phyloP scores from a whole-genome alignment of 2,797 vertebrate genomes.

The Alauda arvensis region DNA sequence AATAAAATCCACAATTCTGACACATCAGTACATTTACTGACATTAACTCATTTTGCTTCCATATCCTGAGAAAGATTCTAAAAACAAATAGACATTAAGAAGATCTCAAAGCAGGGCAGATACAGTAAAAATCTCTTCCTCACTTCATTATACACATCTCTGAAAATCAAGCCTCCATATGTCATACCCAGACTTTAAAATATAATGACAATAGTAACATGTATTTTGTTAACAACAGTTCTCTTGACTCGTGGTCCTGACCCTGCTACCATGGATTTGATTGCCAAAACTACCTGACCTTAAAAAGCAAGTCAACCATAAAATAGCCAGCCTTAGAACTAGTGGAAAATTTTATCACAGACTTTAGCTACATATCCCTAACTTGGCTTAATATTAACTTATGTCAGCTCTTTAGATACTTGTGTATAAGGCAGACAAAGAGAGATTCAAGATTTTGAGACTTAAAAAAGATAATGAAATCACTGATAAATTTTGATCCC shows the following conservation, averaged over 20 bases:
- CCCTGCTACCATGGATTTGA: background rate
- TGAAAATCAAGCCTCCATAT: slow-evolving; percentile 46
- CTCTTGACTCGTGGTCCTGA: background rate
- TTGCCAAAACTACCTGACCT: background rate
- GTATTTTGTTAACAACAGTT: slow-evolving; percentile 10
- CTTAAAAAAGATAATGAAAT: background rate
- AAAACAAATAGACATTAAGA: slow-evolving; percentile 35
- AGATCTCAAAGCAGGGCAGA: slow-evolving; percentile 29
- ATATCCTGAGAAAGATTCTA: slow-evolving; percentile 45
- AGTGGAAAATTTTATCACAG: background rate
- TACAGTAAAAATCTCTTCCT: slow-evolving; percentile 48
- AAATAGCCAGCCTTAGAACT: background rate
- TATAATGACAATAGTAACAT: background rate
- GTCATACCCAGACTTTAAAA: background rate
- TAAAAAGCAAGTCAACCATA: background rate
- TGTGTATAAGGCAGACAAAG: background rate
- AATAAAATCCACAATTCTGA: slow-evolving; percentile 56
- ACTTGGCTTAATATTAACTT: background rate
- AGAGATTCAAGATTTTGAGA: background rate
- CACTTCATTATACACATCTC: background rate
- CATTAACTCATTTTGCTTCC: slow-evolving; percentile 38
- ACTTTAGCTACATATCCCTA: background rate
- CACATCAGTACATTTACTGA: slow-evolving; percentile 33
- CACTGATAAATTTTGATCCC: background rate
- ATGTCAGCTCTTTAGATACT: background rate